Base-by-base conservation (phyloP, 2,797 vertebrate genomes). In the Vespertilio murinus region DNA sequence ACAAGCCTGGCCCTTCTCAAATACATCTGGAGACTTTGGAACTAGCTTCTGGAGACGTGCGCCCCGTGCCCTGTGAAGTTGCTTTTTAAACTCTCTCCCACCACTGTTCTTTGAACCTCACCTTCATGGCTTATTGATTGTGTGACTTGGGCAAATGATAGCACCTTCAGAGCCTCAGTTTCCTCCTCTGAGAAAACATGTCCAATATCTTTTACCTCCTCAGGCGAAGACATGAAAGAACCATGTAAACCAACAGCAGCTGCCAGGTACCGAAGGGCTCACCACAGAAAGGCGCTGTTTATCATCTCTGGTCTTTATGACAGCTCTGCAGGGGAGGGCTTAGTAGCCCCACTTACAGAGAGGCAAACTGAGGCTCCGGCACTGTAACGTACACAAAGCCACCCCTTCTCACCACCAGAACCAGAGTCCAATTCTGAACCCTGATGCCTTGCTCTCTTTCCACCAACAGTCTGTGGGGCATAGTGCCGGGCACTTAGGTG, bases 381-480 rank as follows among this genome's bases (percentile, higher is more conserved):
- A 69, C 22, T 54, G 1, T 28, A 33, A 78, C 23, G 81, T 47
- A 86, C 4, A 78, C n/a, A 75, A 77, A 90, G 23, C 73, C 67
- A 28, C 23, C 73, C 61, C 18, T 28, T 56, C 25, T 42, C 23
- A 61, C 30, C 69, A 71, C 25, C 13, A 35, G 38, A 77, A 75
- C 25, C 13, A 35, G 38, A 73, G 13, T 61, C 54, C 65, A 54
- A 65, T 79, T 78, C 16, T 69, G 59, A n/a, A 90, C 33, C 4
- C 33, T 42, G 22, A 49, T n/a, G 35, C 35, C 79, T 84, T 91
- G 83, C 45, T 94, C n/a, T 90, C 28, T 87, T 90, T 95, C 59
- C 23, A 67, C 52, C 23, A 54, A 47, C 92, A 52, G 78, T 91
- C 54, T 88, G 78, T 64, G 75, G 90, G 91, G 74, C 90, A 71